These are phyloP conservation scores for Hippasteria phrygiana DNA, from an alignment of 53 echinoderm and acorn worm genomes.

Conservation along the genomic window DNA sequence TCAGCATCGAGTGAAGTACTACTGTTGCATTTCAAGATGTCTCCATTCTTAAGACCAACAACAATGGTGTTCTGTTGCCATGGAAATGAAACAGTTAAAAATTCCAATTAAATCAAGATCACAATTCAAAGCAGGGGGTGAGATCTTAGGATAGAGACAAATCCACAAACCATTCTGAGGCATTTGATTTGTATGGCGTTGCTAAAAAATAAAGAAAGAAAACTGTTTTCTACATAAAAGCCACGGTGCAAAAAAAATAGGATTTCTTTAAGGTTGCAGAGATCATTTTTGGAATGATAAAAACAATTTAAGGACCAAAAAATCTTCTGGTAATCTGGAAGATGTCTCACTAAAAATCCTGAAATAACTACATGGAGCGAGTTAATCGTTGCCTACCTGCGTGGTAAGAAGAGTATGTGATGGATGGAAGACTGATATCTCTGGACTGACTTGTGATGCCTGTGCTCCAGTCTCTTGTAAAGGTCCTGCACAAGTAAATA, in stretches of 20 bases:
- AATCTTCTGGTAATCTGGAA: no score
- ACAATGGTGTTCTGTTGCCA: conserved; percentile 75
- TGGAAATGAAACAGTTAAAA: conserved; percentile 2
- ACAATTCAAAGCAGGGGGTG: neutral
- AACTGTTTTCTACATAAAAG: neutral
- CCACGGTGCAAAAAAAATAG: neutral
- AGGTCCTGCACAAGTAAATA: conserved; percentile 67
- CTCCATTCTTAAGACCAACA: conserved; percentile 88
- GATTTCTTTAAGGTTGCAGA: neutral
- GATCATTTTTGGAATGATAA: neutral
- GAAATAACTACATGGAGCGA: no score
- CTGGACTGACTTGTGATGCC: conserved; percentile 67
- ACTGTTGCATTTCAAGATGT: conserved; percentile 84
- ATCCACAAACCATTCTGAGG: no score
- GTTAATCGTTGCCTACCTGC: conserved; percentile 65
- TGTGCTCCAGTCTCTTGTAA: conserved; percentile 76
- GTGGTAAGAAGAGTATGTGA: conserved; percentile 81
- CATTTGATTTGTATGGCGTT: no score
- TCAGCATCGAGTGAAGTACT: neutral
- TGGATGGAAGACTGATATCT: conserved; percentile 81
- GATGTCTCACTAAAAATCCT: no score
- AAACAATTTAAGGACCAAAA: no score
- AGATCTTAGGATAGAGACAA: no score
- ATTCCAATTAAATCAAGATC: neutral
- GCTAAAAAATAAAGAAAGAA: neutral